Evolutionary conservation across 1,140 invertebrate genomes (phyloP), one percentile per base, ranked within the genome.

Genomic region (Tetragnatha versicolor): DNA sequence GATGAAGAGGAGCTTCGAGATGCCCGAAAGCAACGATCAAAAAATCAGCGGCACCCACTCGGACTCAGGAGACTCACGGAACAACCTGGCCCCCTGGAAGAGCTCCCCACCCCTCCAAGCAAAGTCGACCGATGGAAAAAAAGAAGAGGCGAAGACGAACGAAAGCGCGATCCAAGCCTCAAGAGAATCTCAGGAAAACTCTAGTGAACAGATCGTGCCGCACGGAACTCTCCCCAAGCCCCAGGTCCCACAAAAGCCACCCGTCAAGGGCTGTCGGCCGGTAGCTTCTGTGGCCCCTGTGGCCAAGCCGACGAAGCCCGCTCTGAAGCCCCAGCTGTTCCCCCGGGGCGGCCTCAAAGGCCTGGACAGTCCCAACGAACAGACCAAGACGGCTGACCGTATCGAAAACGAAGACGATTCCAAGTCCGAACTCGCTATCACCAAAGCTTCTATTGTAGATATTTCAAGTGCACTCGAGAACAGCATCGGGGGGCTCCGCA

Each of bases 401-500:
- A 63, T 31, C 33, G 68, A 80, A n/a, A 70, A 63, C 27, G 60
- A 75, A 12, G 42, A 29, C 14, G 53, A 69, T 31, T 69, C 76
- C 20, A 58, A 55, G 25, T 69, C 76, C 31, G 76, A 79, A 58
- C 65, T 70, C 20, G 55, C 80, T 10, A 79, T 55, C 37, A 58
- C 47, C 75, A 79, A 76, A 77, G 80, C 69, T 29, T 80, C 80
- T 29, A 82, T 55, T 66, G 76, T 80, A 79, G 82, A 55, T 81
- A 83, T 76, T 81, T 83, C 55, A 82, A 82, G 73, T 82, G 81
- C 47, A 79, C 81, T 76, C 77, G 81, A 65, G 72, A 70, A 65
- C 39, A 80, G 51, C 37, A 79, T 81, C 35, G 47, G 53, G 27
- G 66, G 63, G 25, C 65, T 81, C 45, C 80, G 65, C 39, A 79